Evolutionary conservation across 2,888 invertebrate species (phyloP), one percentile per base, ranked within the genome.

Genomic region (Amphipoea oculea): DNA sequence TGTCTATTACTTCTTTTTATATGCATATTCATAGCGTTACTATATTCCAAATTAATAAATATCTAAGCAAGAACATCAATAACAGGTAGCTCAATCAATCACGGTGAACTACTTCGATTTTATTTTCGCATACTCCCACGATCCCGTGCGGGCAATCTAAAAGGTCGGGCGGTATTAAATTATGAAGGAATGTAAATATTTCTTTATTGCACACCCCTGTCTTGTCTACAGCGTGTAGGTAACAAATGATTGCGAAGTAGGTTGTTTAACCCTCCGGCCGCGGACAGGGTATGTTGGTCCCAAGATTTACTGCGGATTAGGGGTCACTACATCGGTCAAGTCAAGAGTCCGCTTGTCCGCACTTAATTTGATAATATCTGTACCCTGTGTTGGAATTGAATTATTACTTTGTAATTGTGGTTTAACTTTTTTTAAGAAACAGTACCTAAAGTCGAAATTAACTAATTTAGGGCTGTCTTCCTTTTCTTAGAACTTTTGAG

Each of bases 221-320:
- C 93, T 92, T 92, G 93, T 93, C 90, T 92, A 94, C 93, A 93
- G 89, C 88, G 83, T 92, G 94, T 95, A 93, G 93, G 96, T 96
- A 95, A 96, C 95, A 96, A 96, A 96, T 96, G 96, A 95, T 95
- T 94, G 94, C 93, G 92, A 93, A 94, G 94, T 94, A 93, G 95
- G 95, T 94, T 94, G 95, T 95, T 95, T 95, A 95, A 96, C 96
- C 96, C 96, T 94, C 94, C 91, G 88, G 90, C 89, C 75, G 89
- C 79, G 87, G 91, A 89, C 89, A 88, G 89, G 91, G 92, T 90
- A 92, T 89, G 91, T 90, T 89, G 91, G 93, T 89, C 91, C 90
- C 93, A 96, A 96, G 96, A 97, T 96, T 96, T 96, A 97, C 96
- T 93, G 95, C 95, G 96, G 95, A 95, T 96, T 96, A 95, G 93